These are phyloP conservation scores for Prionchulus punctatus DNA, from an alignment of 2,888 invertebrate genomes.

Conservation along the genomic window DNA sequence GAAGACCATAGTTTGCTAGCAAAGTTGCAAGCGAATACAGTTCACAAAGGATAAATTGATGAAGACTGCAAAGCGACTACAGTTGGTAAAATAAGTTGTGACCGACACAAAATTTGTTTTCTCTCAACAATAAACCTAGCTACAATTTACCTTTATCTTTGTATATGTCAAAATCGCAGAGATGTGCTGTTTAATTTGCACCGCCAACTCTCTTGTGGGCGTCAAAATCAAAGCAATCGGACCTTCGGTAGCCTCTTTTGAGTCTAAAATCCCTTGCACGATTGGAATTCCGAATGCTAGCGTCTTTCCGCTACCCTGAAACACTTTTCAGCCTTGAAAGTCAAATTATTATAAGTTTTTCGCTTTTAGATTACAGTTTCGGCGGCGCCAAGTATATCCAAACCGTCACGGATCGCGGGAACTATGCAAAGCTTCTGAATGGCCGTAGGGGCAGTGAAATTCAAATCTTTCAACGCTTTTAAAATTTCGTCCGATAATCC, in stretches of 20 bases:
- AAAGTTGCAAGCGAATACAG: too few species aligned
- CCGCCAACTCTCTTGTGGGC: conserved; percentile 85
- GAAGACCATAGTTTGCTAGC: too few species aligned
- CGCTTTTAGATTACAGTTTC: conserved; percentile 51
- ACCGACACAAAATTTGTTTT: too few species aligned
- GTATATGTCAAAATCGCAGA: conserved; percentile 56
- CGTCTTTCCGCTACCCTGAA: conserved; percentile 84
- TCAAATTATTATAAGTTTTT: background rate
- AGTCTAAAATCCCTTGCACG: conserved; percentile 59
- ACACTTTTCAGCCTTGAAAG: background rate
- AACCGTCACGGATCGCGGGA: conserved; percentile 63
- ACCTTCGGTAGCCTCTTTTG: conserved; percentile 36
- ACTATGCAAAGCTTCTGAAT: conserved; percentile 66
- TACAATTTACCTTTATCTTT: conserved; percentile 44
- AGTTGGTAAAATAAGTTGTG: too few species aligned
- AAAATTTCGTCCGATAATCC: conserved; percentile 51
- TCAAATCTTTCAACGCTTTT: conserved; percentile 54
- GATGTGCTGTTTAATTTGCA: conserved; percentile 78
- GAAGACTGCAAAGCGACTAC: too few species aligned
- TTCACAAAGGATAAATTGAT: too few species aligned
- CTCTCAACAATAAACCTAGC: too few species aligned
- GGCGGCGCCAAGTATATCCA: conserved; percentile 92
- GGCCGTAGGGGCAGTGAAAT: conserved; percentile 64
- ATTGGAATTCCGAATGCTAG: conserved; percentile 91
- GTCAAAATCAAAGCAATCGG: conserved; percentile 72